Conservation (phyloP, 2,113 vertebrate genomes). For the Myrmecobius fasciatus region DNA sequence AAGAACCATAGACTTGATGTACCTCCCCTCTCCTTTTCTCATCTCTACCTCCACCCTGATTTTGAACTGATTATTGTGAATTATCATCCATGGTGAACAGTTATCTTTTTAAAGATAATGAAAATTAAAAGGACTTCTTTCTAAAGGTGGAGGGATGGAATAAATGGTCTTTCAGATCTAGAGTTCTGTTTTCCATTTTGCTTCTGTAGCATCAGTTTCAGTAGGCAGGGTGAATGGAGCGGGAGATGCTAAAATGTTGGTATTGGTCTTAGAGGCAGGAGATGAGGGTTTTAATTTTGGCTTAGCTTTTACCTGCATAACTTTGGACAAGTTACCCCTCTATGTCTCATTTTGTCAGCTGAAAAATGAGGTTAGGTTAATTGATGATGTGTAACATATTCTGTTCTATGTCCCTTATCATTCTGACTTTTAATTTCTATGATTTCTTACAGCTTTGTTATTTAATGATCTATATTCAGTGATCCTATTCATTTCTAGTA, state of each 20-base stretch:
- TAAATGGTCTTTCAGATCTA: not conserved
- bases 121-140: not conserved
- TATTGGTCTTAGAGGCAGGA: not conserved
- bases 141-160: not conserved
- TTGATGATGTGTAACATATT: not conserved
- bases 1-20: not conserved
- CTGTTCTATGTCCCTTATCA: not conserved
- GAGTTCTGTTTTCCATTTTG: not conserved
- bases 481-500: not conserved
- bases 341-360: not conserved
- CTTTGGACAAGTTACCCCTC: not conserved
- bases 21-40: not conserved
- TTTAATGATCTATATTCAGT: not conserved
- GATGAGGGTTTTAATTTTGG: not conserved
- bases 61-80: not conserved
- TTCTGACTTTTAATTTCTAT: not conserved
- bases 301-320: not conserved
- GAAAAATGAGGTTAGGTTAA: not conserved
- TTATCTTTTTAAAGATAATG: not conserved
- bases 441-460: not conserved
- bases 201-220: not conserved
- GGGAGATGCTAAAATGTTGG: not conserved
- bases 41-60: not conserved
- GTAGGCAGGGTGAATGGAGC: not conserved
- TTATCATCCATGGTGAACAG: not conserved